Percentiles rank a stretch among this genome's conserved stretches.
These are phyloP conservation scores for Gasteruption jaculator DNA, from an alignment of 2,888 invertebrate genomes.

Conservation along the genomic window DNA sequence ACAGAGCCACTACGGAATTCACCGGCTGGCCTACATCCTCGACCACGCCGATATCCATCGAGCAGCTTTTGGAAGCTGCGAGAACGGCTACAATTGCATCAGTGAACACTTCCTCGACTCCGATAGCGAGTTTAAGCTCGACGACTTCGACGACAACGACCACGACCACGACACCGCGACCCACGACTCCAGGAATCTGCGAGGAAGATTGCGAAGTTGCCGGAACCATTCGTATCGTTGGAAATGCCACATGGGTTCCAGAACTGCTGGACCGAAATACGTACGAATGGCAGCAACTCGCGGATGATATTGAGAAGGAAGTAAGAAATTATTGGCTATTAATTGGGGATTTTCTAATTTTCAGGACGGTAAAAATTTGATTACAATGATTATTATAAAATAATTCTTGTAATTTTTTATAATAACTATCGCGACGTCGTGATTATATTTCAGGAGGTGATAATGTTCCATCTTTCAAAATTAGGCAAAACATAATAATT, in stretches of 20 bases:
- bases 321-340: slow-evolving; percentile 50
- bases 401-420: not conserved
- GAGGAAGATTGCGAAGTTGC: slow-evolving; percentile 77
- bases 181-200: slow-evolving; percentile 77
- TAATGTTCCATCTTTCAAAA: too few species aligned
- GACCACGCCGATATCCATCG: slow-evolving; percentile 81
- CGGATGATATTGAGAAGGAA: slow-evolving; percentile 76
- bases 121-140: slow-evolving; percentile 55
- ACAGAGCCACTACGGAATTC: slow-evolving; percentile 79
- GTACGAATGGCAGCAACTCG: slow-evolving; percentile 78
- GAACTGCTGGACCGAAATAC: slow-evolving; percentile 84
- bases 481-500: too few species aligned
- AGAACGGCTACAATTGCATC: slow-evolving; percentile 61
- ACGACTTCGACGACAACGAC: slow-evolving; percentile 66
- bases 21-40: slow-evolving; percentile 89
- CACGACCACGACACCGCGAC: slow-evolving; percentile 65
- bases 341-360: not conserved
- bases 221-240: slow-evolving; percentile 79
- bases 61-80: slow-evolving; percentile 68
- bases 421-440: too few species aligned
- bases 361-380: not conserved
- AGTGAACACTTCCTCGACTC: slow-evolving; percentile 46
- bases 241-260: slow-evolving; percentile 73
- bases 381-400: not conserved
- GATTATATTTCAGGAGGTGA: too few species aligned